Percentiles rank a stretch among this genome's conserved stretches.
Conservation (phyloP, 1,140 invertebrate species). For the Drosophila orosa region DNA sequence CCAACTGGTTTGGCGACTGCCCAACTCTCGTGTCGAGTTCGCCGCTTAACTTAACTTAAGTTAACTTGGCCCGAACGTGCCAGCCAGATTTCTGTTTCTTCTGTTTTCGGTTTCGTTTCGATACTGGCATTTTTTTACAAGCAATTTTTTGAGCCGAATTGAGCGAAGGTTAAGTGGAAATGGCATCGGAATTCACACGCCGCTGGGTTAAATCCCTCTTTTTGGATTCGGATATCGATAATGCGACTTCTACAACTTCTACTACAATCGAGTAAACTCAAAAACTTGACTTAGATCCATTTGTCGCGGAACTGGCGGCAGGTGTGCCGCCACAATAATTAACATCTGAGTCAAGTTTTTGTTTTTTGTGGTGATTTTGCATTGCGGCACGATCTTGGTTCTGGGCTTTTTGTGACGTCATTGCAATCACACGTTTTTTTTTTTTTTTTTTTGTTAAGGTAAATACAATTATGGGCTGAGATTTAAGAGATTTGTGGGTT, state of each 20-base stretch:
- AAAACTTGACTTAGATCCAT: conserved; percentile 27
- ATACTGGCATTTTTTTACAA: conserved; percentile 13
- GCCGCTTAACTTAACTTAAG: conserved; percentile 18
- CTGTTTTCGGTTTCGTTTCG: conserved; percentile 42
- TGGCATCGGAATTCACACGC: conserved; percentile 36
- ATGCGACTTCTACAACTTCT: conserved; percentile 3
- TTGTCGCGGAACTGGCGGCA: conserved; percentile 16
- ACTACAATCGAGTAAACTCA: neutral
- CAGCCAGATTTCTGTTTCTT: conserved; percentile 20
- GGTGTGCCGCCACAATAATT: conserved; percentile 42
- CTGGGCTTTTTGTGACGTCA: conserved; percentile 40
- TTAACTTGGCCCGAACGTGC: conserved; percentile 34
- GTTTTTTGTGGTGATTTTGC: conserved; percentile 31
- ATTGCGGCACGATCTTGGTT: conserved; percentile 45
- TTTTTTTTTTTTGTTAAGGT: conserved; percentile 15
- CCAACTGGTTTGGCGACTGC: conserved; percentile 55
- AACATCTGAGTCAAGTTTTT: conserved; percentile 52
- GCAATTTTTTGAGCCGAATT: conserved; percentile 18
- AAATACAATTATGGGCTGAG: neutral
- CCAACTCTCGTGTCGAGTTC: conserved; percentile 20
- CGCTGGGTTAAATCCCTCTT: conserved; percentile 17
- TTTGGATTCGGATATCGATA: conserved; percentile 11
- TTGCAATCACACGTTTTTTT: conserved; percentile 14
- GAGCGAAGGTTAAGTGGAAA: conserved; percentile 44
- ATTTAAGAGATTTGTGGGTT: neutral